phyloP scores from a whole-genome alignment of 1,140 invertebrate genomes.

The Papilio helenus region DNA sequence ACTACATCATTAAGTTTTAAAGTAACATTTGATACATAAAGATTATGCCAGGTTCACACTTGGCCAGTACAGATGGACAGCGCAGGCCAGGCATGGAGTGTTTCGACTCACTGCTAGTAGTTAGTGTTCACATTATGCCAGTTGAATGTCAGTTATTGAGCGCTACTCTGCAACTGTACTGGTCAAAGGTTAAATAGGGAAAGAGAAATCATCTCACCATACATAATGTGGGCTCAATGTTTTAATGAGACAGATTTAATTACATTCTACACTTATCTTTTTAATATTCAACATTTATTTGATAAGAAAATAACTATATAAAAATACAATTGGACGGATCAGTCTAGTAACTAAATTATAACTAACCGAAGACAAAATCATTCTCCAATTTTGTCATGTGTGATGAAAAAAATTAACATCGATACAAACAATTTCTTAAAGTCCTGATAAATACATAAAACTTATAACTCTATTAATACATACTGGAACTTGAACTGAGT shows the following conservation, averaged over 20 bases:
- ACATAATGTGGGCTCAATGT: no score
- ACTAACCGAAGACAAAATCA: background rate
- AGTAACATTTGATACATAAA: no score
- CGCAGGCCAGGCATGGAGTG: no score
- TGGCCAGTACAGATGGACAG: no score
- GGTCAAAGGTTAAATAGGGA: no score
- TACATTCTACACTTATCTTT: background rate
- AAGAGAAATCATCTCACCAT: no score
- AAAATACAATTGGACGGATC: slow-evolving; percentile 21
- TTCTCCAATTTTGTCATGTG: background rate
- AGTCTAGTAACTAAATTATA: slow-evolving; percentile 4
- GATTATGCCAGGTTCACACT: no score
- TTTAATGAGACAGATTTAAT: no score
- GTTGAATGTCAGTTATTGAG: no score
- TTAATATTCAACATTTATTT: background rate
- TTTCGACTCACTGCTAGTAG: no score
- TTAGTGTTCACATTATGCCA: no score
- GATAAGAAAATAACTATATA: slow-evolving; percentile 14
- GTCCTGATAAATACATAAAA: background rate
- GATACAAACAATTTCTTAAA: background rate
- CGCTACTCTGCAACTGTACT: no score
- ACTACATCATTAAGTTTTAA: background rate
- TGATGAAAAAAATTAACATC: background rate
- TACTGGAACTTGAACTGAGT: background rate
- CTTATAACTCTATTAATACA: background rate